Evolutionary conservation across 2,113 vertebrate species (phyloP).

Genomic region (Sphaerodactylus townsendi): DNA sequence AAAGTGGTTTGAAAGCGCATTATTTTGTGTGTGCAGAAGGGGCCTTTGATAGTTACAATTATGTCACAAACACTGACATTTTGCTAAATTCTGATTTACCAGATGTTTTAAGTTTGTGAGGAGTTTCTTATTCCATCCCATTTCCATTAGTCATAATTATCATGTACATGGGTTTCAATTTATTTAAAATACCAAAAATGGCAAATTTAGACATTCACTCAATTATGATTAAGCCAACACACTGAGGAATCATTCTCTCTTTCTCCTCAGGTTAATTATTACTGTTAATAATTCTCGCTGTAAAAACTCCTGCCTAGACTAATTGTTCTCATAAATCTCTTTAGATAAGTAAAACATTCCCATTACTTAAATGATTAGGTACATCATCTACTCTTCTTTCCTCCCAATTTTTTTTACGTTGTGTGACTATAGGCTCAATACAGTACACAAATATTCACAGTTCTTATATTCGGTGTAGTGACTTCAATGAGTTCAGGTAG

Average conservation of each 20-base stretch:
- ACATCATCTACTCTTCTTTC: constrained; percentile 62
- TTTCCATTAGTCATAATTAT: constrained; percentile 41
- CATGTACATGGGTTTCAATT: constrained; percentile 30
- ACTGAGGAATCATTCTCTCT: constrained; percentile 44
- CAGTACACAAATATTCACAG: constrained; percentile 32
- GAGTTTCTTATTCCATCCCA: neutral
- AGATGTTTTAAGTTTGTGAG: neutral
- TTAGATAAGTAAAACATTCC: constrained; percentile 71
- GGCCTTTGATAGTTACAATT: neutral
- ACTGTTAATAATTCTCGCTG: constrained; percentile 61
- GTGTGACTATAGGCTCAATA: constrained; percentile 33
- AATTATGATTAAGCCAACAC: constrained; percentile 52
- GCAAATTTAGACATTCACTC: constrained; percentile 39
- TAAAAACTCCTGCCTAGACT: constrained; percentile 61
- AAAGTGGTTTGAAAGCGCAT: too few species aligned
- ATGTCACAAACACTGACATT: neutral
- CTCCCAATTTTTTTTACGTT: constrained; percentile 54
- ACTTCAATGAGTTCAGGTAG: neutral
- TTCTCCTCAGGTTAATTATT: constrained; percentile 66
- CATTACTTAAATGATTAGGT: constrained; percentile 73
- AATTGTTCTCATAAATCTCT: constrained; percentile 74
- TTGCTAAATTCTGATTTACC: neutral
- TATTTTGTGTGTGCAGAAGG: too few species aligned
- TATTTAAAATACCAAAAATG: constrained; percentile 50
- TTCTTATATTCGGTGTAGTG: neutral